Conservation (phyloP, 2,888 invertebrate species). For the Macrophya annulata region DNA sequence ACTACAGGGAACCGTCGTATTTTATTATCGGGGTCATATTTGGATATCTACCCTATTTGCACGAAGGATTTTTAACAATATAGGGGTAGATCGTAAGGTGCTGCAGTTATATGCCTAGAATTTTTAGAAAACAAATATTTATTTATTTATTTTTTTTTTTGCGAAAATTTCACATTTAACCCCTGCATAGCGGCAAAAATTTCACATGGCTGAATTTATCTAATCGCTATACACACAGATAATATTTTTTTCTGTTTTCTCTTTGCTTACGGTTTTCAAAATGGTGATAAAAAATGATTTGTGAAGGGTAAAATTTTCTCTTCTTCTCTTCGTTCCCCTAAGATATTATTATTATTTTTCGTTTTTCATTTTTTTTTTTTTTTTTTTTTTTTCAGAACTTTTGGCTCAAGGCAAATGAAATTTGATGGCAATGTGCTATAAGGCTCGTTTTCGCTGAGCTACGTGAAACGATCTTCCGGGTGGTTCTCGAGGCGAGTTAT, state of each 20-base stretch:
- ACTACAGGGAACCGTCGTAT: not conserved
- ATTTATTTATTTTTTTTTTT: too few relatives aligned
- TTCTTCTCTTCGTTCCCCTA: not conserved
- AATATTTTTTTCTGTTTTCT: not conserved
- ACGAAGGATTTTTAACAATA: not conserved
- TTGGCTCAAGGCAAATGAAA: constrained; percentile 27
- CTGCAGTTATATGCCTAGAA: not conserved
- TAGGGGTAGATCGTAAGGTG: not conserved
- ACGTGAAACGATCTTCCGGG: not conserved
- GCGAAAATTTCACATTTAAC: not conserved
- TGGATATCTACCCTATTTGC: not conserved
- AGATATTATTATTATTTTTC: not conserved
- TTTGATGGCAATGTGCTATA: constrained; percentile 11
- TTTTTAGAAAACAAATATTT: not conserved
- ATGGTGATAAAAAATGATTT: not conserved
- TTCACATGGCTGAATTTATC: not conserved
- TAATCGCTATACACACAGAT: not conserved
- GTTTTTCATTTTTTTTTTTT: not conserved
- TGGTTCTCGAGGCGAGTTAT: constrained; percentile 18
- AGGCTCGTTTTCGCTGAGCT: not conserved
- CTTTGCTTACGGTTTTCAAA: not conserved
- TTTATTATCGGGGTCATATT: not conserved
- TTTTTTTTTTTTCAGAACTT: not conserved
- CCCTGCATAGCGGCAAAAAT: not conserved
- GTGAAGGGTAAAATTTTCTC: not conserved